These are phyloP conservation scores for Chamaea fasciata DNA, from an alignment of 2,113 vertebrate genomes.

Conservation along the genomic window DNA sequence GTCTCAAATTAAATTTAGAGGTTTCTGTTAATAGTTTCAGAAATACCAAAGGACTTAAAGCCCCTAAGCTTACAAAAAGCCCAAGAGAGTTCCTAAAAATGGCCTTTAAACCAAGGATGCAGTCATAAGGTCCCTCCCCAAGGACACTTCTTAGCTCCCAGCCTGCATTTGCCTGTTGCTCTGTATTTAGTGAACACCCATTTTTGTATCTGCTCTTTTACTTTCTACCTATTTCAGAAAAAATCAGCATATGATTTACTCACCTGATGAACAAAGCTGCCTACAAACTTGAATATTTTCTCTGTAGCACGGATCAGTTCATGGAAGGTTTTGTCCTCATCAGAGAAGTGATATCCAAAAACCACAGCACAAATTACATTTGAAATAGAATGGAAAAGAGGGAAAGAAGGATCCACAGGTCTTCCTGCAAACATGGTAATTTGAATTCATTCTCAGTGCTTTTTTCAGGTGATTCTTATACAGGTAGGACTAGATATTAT, in stretches of 20 bases:
- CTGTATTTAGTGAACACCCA: not conserved
- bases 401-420: constrained; percentile 40
- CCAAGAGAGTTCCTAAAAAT: not conserved
- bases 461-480: not conserved
- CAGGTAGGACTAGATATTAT: not conserved
- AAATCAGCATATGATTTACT: not conserved
- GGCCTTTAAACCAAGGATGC: not conserved
- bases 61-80: not conserved
- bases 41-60: not conserved
- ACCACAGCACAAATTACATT: constrained; percentile 57
- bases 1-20: not conserved
- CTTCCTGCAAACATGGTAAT: constrained; percentile 31
- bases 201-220: not conserved
- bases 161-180: not conserved
- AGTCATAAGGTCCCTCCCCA: not conserved
- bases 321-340: constrained; percentile 53
- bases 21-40: not conserved
- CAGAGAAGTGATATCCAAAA: constrained; percentile 52
- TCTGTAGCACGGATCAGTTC: constrained; percentile 22
- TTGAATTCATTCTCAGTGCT: not conserved
- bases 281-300: not conserved
- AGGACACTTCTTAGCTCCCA: not conserved
- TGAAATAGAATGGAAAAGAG: constrained; percentile 40
- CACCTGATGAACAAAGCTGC: constrained; percentile 5
- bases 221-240: not conserved